Percentiles rank a stretch among this genome's conserved stretches.
Conservation (phyloP, 2,113 vertebrate genomes). For the Buteo buteo region DNA sequence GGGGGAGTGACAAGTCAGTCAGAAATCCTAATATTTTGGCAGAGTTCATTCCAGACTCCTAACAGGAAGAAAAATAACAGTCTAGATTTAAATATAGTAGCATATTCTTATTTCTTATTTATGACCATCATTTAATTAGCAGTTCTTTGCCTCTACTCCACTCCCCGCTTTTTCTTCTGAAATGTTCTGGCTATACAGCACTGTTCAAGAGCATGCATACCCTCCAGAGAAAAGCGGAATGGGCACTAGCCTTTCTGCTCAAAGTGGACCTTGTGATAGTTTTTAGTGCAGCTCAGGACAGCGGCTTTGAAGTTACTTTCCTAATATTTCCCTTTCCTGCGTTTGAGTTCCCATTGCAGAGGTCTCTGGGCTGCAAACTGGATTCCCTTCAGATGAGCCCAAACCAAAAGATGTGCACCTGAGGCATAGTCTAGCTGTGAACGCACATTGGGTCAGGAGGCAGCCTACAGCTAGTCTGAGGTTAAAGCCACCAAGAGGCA, state of each 20-base stretch:
- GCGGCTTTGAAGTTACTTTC: not conserved
- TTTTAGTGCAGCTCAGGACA: not conserved
- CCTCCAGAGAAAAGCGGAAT: not conserved
- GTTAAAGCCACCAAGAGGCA: not conserved
- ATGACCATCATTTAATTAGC: not conserved
- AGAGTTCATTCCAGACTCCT: not conserved
- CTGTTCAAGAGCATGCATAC: not conserved
- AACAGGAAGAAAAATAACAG: not conserved
- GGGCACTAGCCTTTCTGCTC: not conserved
- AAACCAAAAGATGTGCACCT: not conserved
- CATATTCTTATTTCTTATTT: conserved; percentile 7
- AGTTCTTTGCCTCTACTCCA: not conserved
- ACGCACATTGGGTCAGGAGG: not conserved
- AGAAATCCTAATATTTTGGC: conserved; percentile 23
- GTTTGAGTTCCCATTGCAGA: not conserved
- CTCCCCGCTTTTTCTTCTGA: not conserved
- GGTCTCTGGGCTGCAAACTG: not conserved
- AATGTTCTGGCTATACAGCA: not conserved
- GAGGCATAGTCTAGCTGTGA: not conserved
- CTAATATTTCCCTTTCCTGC: not conserved
- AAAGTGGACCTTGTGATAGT: not conserved
- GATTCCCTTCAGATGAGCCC: not conserved
- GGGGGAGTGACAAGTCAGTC: not conserved
- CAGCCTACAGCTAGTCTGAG: not conserved
- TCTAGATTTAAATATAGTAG: not conserved